phyloP scores from a whole-genome alignment of 1,140 invertebrate genomes.

The Hyles vespertilio region DNA sequence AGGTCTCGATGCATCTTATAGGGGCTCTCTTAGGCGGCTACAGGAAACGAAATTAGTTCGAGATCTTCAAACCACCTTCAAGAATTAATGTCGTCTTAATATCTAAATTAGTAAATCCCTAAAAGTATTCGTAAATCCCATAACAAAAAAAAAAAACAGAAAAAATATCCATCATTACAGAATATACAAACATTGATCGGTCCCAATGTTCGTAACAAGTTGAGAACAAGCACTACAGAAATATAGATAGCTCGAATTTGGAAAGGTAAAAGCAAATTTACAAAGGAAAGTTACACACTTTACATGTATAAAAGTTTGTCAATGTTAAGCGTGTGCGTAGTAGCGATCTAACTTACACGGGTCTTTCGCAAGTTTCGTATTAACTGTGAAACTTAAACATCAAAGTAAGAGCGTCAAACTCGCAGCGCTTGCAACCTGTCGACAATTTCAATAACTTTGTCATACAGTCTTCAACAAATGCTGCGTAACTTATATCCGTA shows the following conservation, averaged over 20 bases:
- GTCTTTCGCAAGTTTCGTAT: constrained; percentile 26
- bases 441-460: constrained; percentile 38
- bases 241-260: background rate
- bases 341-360: constrained; percentile 23
- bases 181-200: too few relatives aligned
- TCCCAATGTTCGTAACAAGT: background rate
- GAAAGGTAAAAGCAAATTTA: constrained; percentile 6
- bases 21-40: too few relatives aligned
- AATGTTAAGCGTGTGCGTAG: constrained; percentile 16
- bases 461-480: constrained; percentile 25
- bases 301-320: constrained; percentile 15
- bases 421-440: constrained; percentile 25
- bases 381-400: constrained; percentile 33
- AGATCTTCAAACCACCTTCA: too few relatives aligned
- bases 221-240: background rate
- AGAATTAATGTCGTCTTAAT: too few relatives aligned
- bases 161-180: too few relatives aligned
- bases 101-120: too few relatives aligned
- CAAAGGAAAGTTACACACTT: constrained; percentile 4
- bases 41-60: too few relatives aligned
- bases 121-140: too few relatives aligned
- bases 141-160: too few relatives aligned
- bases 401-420: constrained; percentile 27
- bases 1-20: too few relatives aligned
- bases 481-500: constrained; percentile 5